Evolutionary conservation across 2,888 invertebrate genomes (phyloP), one percentile per base, ranked within the genome.

Genomic region (Drosophila fulvimacula): DNA sequence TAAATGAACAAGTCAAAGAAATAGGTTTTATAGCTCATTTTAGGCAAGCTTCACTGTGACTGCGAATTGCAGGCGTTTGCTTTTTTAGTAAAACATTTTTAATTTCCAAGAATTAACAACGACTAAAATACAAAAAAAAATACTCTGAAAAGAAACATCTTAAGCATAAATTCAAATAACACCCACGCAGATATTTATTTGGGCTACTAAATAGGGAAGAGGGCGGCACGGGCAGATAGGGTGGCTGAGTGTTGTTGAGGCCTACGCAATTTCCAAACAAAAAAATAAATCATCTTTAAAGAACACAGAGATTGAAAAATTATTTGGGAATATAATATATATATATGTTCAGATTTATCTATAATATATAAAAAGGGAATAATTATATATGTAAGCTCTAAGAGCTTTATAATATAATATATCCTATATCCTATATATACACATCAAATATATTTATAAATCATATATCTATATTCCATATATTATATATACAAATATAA

Each of bases 121-220:
- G 27, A 11, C 3, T 6, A 7, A 65, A 46, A 30, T 1, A 3
- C 21, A 52, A 19, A 11, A 24, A 19, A 36, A 36, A 27, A 11
- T n/a, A n/a, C 58, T 17, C 30, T 27, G 41, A 55, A 49, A 49
- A 30, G 39, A 51, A 52, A 32, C 32, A 52, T 52, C 38, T 52
- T 24, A 38, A 15, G 52, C n/a, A 38, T 52, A 52, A 5, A 42
- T 30, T 21, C 62, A 39, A n/a, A n/a, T 36, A 61, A 19, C 57
- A 13, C 44, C 41, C 48, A 38, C 66, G 55, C 56, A 21, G 48
- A 56, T 62, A 56, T 56, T 62, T 62, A 56, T 39, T 48, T 62
- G 10, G 56, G 46, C 38, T 38, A 19, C 11, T 44, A 11, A 38
- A 10, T 36, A n/a, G 21, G 46, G n/a, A 30, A 27, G 21, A 5